These are phyloP conservation scores for Centruroides sculpturatus DNA, from an alignment of 1,140 invertebrate genomes.

Conservation along the genomic window DNA sequence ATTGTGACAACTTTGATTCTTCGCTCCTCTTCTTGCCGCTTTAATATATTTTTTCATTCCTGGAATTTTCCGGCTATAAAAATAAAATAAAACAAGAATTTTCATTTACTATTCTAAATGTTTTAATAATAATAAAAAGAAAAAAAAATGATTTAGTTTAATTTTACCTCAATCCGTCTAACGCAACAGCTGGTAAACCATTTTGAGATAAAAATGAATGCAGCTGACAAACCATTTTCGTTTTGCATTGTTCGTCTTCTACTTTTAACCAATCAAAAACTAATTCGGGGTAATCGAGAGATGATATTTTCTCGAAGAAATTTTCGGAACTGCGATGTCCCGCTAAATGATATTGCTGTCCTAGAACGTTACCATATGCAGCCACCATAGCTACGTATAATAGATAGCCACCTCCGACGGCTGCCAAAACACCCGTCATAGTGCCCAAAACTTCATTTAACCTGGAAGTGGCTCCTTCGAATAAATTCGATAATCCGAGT, in stretches of 20 bases:
- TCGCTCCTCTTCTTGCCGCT: too few relatives aligned
- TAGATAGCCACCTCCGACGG: slow-evolving; percentile 10
- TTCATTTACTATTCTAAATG: too few relatives aligned
- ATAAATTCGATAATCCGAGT: too few relatives aligned
- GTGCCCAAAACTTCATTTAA: neutral
- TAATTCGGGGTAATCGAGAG: slow-evolving; percentile 6
- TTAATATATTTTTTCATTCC: too few relatives aligned
- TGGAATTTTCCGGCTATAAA: too few relatives aligned
- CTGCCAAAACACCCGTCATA: slow-evolving; percentile 7
- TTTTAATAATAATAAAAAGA: too few relatives aligned
- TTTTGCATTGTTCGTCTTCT: slow-evolving; percentile 10
- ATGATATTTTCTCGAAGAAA: slow-evolving; percentile 1
- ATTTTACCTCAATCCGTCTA: slow-evolving; percentile 10
- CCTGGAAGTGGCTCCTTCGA: too few relatives aligned
- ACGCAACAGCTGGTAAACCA: slow-evolving; percentile 6
- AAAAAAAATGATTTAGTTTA: too few relatives aligned
- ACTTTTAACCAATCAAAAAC: slow-evolving; percentile 8
- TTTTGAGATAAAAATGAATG: slow-evolving; percentile 9
- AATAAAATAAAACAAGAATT: too few relatives aligned
- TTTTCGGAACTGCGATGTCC: slow-evolving; percentile 6
- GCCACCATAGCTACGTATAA: slow-evolving; percentile 12
- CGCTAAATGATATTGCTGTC: slow-evolving; percentile 1
- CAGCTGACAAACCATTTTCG: slow-evolving; percentile 8
- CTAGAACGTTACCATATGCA: slow-evolving; percentile 7
- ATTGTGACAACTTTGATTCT: too few relatives aligned